Conservation (phyloP, 2,113 vertebrate species). For the Galeopterus variegatus region DNA sequence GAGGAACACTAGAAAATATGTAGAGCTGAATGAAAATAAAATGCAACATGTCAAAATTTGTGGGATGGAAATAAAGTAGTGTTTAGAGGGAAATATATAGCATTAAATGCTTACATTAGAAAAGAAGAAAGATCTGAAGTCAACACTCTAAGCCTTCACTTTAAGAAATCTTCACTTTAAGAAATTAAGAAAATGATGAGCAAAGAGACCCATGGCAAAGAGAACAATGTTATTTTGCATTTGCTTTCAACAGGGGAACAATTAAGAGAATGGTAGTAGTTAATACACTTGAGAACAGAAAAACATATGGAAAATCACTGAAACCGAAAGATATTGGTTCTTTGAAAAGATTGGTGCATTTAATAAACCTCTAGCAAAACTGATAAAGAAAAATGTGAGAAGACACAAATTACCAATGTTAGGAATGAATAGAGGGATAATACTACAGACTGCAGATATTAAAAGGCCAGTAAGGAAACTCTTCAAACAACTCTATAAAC, state of each 20-base stretch:
- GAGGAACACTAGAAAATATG: neutral
- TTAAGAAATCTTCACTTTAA: neutral
- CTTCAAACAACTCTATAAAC: neutral
- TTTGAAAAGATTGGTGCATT: neutral
- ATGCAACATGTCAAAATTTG: neutral
- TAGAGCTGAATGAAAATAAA: neutral
- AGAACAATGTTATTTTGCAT: neutral
- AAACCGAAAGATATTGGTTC: neutral
- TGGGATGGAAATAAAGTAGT: neutral
- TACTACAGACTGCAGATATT: neutral
- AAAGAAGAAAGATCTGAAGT: neutral
- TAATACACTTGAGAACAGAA: neutral
- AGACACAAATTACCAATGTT: neutral
- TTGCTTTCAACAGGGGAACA: conserved; percentile 19
- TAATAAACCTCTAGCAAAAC: neutral
- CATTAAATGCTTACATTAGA: neutral
- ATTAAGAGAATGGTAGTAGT: neutral
- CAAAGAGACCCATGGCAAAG: neutral
- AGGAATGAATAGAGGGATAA: neutral
- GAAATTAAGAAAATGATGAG: conserved; percentile 36
- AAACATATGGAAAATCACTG: neutral
- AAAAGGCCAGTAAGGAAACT: neutral
- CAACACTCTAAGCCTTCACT: neutral
- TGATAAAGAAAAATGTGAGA: neutral
- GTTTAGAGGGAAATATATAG: neutral